Conservation (phyloP, 2,888 invertebrate genomes). For the Diabrotica balteata region DNA sequence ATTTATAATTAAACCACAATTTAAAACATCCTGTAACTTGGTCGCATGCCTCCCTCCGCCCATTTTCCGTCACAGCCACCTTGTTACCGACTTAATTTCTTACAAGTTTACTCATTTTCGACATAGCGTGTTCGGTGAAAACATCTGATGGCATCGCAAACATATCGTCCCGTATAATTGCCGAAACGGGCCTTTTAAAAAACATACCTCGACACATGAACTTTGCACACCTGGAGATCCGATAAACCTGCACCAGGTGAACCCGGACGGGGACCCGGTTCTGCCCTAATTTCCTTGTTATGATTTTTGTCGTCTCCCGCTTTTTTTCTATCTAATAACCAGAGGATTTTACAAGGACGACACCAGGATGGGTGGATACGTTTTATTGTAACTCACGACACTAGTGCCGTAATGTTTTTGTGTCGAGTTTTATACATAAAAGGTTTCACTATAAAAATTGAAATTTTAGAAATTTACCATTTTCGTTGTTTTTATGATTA, state of each 20-base stretch:
- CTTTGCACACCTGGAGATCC: constrained; percentile 17
- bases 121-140: constrained; percentile 19
- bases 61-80: constrained; percentile 3
- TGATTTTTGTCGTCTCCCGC: constrained; percentile 14
- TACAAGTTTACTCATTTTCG: constrained; percentile 16
- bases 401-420: too few relatives aligned
- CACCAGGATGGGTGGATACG: too few relatives aligned
- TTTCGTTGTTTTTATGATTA: too few relatives aligned
- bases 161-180: constrained; percentile 22
- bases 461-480: too few relatives aligned
- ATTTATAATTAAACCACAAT: constrained; percentile 17
- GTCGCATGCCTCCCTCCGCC: neutral
- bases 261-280: constrained; percentile 10
- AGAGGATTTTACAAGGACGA: too few relatives aligned
- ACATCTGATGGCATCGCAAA: constrained; percentile 23
- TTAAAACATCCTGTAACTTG: constrained; percentile 12
- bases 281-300: constrained; percentile 27
- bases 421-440: too few relatives aligned
- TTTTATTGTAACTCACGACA: too few relatives aligned
- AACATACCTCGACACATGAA: constrained; percentile 1
- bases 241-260: constrained; percentile 24
- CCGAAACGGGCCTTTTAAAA: constrained; percentile 18
- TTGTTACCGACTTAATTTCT: constrained; percentile 16
- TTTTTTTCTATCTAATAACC: too few relatives aligned
- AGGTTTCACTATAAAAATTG: too few relatives aligned